Evolutionary conservation across 2,113 vertebrate species (phyloP).

Genomic region (Capricornis sumatraensis): DNA sequence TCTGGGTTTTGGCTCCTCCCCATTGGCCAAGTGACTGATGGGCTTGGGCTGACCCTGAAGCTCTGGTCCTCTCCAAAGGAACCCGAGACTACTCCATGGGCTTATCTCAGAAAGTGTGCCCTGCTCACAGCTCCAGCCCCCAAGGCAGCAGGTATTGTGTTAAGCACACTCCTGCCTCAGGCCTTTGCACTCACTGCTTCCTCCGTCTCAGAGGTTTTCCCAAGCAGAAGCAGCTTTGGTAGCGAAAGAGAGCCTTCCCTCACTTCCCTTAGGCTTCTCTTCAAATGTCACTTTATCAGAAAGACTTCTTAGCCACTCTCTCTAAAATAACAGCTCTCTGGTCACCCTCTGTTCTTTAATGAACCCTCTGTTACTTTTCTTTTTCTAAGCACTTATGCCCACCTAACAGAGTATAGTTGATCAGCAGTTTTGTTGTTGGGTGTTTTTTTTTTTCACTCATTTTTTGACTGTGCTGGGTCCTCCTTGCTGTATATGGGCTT

Average conservation of each 20-base stretch:
- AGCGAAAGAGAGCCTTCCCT: not conserved
- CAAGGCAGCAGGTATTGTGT: not conserved
- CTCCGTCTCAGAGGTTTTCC: not conserved
- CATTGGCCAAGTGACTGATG: not conserved
- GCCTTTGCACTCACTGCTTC: not conserved
- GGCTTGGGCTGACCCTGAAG: not conserved
- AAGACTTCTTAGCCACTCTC: not conserved
- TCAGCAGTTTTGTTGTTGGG: not conserved
- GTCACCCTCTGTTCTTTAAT: not conserved
- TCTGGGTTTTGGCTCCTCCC: not conserved
- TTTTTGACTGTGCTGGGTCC: not conserved
- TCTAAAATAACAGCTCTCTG: constrained; percentile 1
- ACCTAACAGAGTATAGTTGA: not conserved
- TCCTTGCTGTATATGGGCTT: not conserved
- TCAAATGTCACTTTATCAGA: not conserved
- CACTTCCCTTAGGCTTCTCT: not conserved
- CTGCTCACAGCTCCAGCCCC: not conserved
- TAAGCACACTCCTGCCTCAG: not conserved
- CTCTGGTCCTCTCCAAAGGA: not conserved
- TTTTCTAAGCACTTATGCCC: not conserved
- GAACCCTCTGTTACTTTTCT: constrained; percentile 1
- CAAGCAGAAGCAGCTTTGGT: not conserved
- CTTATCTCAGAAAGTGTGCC: not conserved
- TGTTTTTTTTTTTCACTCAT: not conserved
- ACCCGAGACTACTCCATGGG: not conserved